Base-by-base conservation (phyloP, 2,888 invertebrate genomes). In the Epinotia demarniana region DNA sequence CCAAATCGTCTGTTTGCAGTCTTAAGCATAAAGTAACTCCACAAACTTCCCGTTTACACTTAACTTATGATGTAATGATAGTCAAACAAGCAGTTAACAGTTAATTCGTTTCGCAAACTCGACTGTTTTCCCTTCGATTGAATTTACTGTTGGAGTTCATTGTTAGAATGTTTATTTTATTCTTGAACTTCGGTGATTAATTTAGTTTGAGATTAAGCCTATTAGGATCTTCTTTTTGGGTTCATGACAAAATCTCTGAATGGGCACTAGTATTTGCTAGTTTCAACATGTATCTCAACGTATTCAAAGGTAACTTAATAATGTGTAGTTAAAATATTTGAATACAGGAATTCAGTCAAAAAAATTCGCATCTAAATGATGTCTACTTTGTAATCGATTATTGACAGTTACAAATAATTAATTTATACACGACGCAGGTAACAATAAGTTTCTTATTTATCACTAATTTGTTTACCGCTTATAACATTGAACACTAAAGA, bases 21-120 rank as follows among this genome's bases (percentile, higher is more conserved):
- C 43, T 68, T 68, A 62, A 68, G 46, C 62, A 43, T 66, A n/a
- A 33, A 66, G 27, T 53, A 53, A 66, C 66, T 66, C 12, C 46
- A 46, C 72, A 46, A 27, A 64, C 55, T 63, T 73, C 55, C 46
- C 63, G 70, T 64, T 75, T 75, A 75, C 70, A 64, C 64, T 64
- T 33, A 64, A 70, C 43, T 66, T 53, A 75, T 70, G 74, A 75
- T 64, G 74, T 70, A 75, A 75, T 70, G 64, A 70, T 75, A 64
- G 58, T 64, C 69, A 75, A 75, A 75, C 70, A 75, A 58, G 23
- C 64, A 64, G 72, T 72, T 63, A 63, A 63, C 63, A 60, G 70
- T 63, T 74, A 74, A 69, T 69, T 63, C 73, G 61, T 69, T 63
- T 63, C 19, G 69, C 70, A 57, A 70, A 49, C 72, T 55, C 49